Base-by-base conservation (phyloP, 2,888 invertebrate genomes). In the Agriopis aurantiaria region DNA sequence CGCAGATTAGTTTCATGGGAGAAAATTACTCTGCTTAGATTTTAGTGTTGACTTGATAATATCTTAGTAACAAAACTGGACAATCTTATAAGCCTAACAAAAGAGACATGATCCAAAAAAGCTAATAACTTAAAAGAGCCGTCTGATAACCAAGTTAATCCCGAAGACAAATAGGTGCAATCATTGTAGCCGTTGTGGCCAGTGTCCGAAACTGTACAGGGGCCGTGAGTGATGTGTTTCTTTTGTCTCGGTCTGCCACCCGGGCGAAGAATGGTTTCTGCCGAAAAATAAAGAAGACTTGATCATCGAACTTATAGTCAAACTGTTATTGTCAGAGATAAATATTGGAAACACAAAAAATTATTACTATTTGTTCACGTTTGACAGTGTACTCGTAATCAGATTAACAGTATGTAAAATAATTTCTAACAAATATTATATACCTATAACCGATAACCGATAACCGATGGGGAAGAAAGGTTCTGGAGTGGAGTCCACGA, bases 91-190 rank as follows among this genome's bases (percentile, higher is more conserved):
- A 64, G 40, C 33, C 46, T 52, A 52, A 61, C 56, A 61, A 61
- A 61, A 57, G 48, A 53, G 52, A 11, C 45, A 45, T 65, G 52
- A 62, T 48, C 23, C 62, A 57, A 69, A 66, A 83, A 82, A 78
- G 78, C 73, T 78, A 85, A 86, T 84, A 86, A 83, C 80, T 83
- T 73, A 77, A 80, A 84, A 80, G 81, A 79, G 82, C 82, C 77
- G 80, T 77, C 81, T 85, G 91, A 91, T 92, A 92, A 92, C 90
- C 90, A 90, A 93, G 91, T 90, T 91, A 93, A 93, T 93, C 91
- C 91, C 63, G 78, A 92, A 92, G 91, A 93, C 89, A 92, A 92
- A 93, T 92, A 91, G 86, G 81, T 82, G 81, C 84, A 87, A 87
- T 88, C 92, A 90, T 88, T 89, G 88, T 85, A 82, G 80, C 82